Evolutionary conservation across 2,797 vertebrate genomes (phyloP), one percentile per base, ranked within the genome.

Genomic region (Crax fasciolata): DNA sequence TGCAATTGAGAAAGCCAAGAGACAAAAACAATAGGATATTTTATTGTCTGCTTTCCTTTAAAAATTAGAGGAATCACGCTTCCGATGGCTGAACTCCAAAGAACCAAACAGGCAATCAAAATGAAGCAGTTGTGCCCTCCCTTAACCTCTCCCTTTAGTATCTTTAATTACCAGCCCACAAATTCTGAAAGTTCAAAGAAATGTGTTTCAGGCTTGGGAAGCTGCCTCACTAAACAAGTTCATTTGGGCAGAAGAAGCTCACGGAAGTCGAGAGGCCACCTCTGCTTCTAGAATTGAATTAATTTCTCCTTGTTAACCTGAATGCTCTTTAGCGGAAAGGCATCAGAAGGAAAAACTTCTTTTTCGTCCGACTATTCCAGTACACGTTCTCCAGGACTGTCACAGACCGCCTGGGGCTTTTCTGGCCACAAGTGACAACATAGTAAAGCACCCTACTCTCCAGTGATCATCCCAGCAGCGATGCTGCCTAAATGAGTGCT

Each of bases 31-130:
- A 38, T 41, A 82, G 63, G 38, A 32, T 86, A 84, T 91, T 92
- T 82, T 83, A 65, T 55, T 35, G 77, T 70, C 73, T 84, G 49
- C 28, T 77, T 92, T 95, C 57, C 93, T 84, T 79, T 46, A 89
- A 80, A 91, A 1, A 14, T 51, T 70, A 76, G 78, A 90, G 30
- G n/a, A 92, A 74, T 77, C 59, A 84, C 58, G 70, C 28, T 87
- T 79, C 39, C 35, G 58, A 9, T 74, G 84, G 63, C 80, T 89
- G 82, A 87, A 59, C 30, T 93, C 90, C 62, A 89, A 84, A 51
- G 46, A 87, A 90, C 90, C 44, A 80, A 63, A 30, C 15, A 57
- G 73, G 72, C 11, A 6, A 94, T 70, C 23, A 90, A 86, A 86
- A 78, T 0, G 5, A 81, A 86, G 59, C 21, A 59, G 46, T 28